A percentile compares a stretch with the other conserved stretches of the same genome.
Conservation (phyloP, 2,888 invertebrate genomes). For the Ashinkailepas kermadecensis region DNA sequence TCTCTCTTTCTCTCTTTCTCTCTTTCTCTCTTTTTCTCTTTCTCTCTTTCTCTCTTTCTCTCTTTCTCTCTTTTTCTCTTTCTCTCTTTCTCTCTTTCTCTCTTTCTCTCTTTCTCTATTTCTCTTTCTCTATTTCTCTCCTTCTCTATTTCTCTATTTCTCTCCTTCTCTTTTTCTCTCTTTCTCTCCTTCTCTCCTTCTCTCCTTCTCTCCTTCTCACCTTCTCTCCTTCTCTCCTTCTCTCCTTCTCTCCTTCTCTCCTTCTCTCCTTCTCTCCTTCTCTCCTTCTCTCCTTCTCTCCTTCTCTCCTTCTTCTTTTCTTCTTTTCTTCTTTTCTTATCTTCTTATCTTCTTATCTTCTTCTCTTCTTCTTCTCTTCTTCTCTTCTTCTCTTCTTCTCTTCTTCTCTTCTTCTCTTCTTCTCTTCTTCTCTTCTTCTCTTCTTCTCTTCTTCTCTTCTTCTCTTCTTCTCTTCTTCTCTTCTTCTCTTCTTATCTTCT, state of each 20-base stretch:
- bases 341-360: no score
- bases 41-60: not conserved
- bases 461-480: not conserved
- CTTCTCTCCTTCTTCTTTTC: not conserved
- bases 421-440: not conserved
- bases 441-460: not conserved
- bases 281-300: not conserved
- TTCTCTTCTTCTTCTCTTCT: not conserved
- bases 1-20: constrained; percentile 1
- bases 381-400: not conserved
- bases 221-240: no score
- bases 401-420: not conserved
- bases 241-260: not conserved
- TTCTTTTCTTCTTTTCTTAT: no score
- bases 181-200: not conserved
- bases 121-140: not conserved
- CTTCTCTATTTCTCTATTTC: constrained; percentile 11
- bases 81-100: not conserved
- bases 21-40: not conserved
- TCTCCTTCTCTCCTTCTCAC: not conserved
- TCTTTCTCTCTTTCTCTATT: not conserved
- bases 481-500: not conserved
- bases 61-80: not conserved
- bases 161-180: constrained; percentile 10
- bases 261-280: not conserved